Percentiles rank a stretch among this genome's conserved stretches.
Conservation (phyloP, 2,888 invertebrate genomes). For the Pterobdella sp. region DNA sequence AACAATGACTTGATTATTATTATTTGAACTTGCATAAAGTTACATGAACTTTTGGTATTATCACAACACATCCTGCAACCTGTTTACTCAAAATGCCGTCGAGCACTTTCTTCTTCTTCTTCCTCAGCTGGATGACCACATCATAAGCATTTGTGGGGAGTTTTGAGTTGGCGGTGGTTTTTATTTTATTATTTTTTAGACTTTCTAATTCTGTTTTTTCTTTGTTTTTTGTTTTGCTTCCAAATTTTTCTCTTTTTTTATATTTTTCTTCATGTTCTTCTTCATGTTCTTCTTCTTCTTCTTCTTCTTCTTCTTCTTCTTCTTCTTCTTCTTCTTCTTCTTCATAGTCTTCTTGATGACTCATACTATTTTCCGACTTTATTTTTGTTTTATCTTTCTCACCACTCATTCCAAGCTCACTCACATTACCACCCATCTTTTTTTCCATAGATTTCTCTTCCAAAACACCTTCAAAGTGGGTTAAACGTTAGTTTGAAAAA, state of each 20-base stretch:
- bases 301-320: neutral
- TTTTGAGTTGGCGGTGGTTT: conserved; percentile 28
- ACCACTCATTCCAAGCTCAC: neutral
- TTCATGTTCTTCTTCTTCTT: neutral
- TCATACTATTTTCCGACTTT: neutral
- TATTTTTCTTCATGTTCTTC: neutral
- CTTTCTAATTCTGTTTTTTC: neutral
- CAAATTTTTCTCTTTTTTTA: neutral
- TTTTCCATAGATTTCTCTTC: too few relatives aligned
- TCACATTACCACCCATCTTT: too few relatives aligned
- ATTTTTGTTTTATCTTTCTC: neutral
- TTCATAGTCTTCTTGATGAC: neutral
- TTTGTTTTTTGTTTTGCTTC: neutral
- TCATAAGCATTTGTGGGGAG: conserved; percentile 40
- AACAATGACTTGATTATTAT: too few relatives aligned
- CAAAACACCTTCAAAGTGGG: too few relatives aligned
- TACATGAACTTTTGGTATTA: neutral
- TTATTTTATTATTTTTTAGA: neutral
- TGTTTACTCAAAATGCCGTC: neutral
- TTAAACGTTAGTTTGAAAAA: too few relatives aligned
- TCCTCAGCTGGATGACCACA: conserved; percentile 39
- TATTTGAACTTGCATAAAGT: too few relatives aligned
- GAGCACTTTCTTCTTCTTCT: conserved; percentile 29
- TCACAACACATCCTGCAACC: neutral
- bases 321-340: neutral